Base-by-base conservation (phyloP, 1,140 invertebrate genomes). In the Drosophila lacertosa region DNA sequence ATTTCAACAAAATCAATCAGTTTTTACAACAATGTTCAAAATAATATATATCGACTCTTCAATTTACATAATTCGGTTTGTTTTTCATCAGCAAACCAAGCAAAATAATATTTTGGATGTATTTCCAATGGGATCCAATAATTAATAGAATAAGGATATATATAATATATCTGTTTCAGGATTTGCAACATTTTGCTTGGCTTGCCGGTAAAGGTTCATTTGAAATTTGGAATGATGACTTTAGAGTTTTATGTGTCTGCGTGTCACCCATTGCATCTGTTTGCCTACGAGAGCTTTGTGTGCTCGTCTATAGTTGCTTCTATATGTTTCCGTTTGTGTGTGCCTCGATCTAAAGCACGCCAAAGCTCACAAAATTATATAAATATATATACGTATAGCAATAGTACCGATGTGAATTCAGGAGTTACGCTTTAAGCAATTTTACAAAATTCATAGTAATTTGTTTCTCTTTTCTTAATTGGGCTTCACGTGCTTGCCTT, bases 1-100 rank as follows among this genome's bases (percentile, higher is more conserved):
- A 86, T 84, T 84, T 86, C 57, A 64, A 86, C 45, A 53, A 84
- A 86, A 86, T 86, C 50, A 81, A 80, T 86, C 74, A 76, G 76
- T 86, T 84, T 72, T 75, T 68, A 72, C 65, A 48, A 63, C 32
- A 74, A 68, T 69, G 54, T 69, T n/a, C 37, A 11, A 72, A 55
- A 54, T 63, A 33, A 33, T 44, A 15, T 45, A 66, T 45, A 70
- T 45, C 40, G 48, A 29, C 53, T 81, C 20, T 70, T 33, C 22
- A 80, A 80, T 70, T 72, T 58, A 66, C 42, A 80, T 65, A 75
- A 58, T 58, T 71, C 50, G 54, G 6, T 15, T 13, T 76, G 44
- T 48, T 16, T 62, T 75, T 80, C 5, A 53, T 57, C 64, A 74
- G 42, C 55, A 59, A 54, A 44, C 48, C 79, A 64, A 77, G 79